A percentile compares a stretch with the other conserved stretches of the same genome.
phyloP scores from a whole-genome alignment of 2,888 invertebrate species.

The Cheilosia scutellata region DNA sequence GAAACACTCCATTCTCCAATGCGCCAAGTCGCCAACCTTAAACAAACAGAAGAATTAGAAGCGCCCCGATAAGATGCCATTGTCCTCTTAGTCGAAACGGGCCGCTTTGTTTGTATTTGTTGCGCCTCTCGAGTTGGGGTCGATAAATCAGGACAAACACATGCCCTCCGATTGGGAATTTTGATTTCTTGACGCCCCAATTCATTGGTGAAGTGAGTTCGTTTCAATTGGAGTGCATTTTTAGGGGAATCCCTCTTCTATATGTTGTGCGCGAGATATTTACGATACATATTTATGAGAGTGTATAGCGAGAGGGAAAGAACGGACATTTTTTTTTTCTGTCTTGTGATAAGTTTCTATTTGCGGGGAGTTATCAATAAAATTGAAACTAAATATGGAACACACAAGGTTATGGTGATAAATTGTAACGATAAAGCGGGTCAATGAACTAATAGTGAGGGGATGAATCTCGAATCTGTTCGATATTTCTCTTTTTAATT shows the following conservation, averaged over 20 bases:
- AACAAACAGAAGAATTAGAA: slow-evolving; percentile 57
- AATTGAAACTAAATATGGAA: slow-evolving; percentile 64
- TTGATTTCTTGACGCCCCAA: slow-evolving; percentile 58
- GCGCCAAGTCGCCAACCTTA: slow-evolving; percentile 11
- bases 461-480: not conserved
- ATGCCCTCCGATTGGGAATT: slow-evolving; percentile 57
- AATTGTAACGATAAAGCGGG: slow-evolving; percentile 42
- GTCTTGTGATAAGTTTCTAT: slow-evolving; percentile 10
- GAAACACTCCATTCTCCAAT: slow-evolving; percentile 21
- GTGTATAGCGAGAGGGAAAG: slow-evolving; percentile 9
- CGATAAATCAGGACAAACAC: slow-evolving; percentile 67
- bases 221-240: slow-evolving; percentile 16
- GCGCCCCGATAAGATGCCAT: slow-evolving; percentile 63
- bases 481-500: too few relatives aligned
- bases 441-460: slow-evolving; percentile 55
- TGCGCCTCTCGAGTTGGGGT: slow-evolving; percentile 9
- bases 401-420: slow-evolving; percentile 69
- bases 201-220: slow-evolving; percentile 44
- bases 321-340: slow-evolving; percentile 2
- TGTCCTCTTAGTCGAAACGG: slow-evolving; percentile 58
- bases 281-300: slow-evolving; percentile 49
- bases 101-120: slow-evolving; percentile 28
- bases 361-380: slow-evolving; percentile 50
- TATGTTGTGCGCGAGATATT: slow-evolving; percentile 29
- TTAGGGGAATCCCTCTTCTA: slow-evolving; percentile 61